Conservation (phyloP, 2,888 invertebrate genomes). For the Bruchidius siliquastri region DNA sequence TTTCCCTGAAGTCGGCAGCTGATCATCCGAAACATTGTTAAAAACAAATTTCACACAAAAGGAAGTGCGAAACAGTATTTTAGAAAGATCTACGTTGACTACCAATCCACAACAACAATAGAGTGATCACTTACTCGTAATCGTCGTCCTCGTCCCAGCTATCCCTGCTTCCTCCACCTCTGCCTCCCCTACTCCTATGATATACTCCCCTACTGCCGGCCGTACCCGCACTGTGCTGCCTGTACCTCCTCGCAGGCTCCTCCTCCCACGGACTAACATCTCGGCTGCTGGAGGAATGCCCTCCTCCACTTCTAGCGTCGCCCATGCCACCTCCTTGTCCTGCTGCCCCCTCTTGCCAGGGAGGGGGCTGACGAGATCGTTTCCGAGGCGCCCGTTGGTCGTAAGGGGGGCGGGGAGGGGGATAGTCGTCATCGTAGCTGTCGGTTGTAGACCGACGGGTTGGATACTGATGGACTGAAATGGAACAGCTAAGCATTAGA, state of each 20-base stretch:
- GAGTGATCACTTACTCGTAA: background rate
- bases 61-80: too few relatives aligned
- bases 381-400: slow-evolving; percentile 1
- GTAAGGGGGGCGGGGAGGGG: background rate
- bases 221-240: slow-evolving; percentile 32
- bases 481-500: background rate
- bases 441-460: slow-evolving; percentile 44
- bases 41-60: too few relatives aligned
- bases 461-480: slow-evolving; percentile 36
- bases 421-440: slow-evolving; percentile 46
- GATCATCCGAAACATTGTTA: too few relatives aligned
- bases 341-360: slow-evolving; percentile 34
- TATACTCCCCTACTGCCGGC: slow-evolving; percentile 41
- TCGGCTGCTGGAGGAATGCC: slow-evolving; percentile 64
- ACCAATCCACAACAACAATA: too few relatives aligned
- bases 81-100: too few relatives aligned
- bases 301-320: slow-evolving; percentile 25
- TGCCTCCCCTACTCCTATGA: slow-evolving; percentile 37
- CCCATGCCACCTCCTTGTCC: slow-evolving; percentile 24
- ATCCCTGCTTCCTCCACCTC: slow-evolving; percentile 41
- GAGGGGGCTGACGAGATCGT: slow-evolving; percentile 10
- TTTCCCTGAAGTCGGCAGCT: too few relatives aligned
- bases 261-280: slow-evolving; percentile 82
- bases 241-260: slow-evolving; percentile 48
- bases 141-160: slow-evolving; percentile 60